Evolutionary conservation across 2,113 vertebrate species (phyloP), one percentile per base, ranked within the genome.

Genomic region (Craseonycteris thonglongyai): DNA sequence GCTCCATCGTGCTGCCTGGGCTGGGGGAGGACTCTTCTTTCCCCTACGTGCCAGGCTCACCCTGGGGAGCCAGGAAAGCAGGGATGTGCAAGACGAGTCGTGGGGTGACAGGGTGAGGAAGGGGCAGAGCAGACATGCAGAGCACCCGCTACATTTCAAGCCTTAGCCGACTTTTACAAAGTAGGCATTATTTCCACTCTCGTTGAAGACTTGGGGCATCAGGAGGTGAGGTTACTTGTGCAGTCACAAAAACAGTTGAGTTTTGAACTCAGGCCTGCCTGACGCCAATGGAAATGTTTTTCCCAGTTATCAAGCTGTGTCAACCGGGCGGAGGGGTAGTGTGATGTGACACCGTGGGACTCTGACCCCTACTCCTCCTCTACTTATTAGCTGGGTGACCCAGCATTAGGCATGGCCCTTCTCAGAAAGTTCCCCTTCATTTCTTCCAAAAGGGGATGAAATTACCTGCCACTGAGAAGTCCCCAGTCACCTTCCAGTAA

Each of bases 301-400:
- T 10, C 19, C 26, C 49, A n/a, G 38, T 7, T 7, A n/a, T 16
- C 26, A 28, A 81, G 28, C 22, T 8, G 47, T 40, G 38, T 30
- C 33, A 2, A 21, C 30, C 2, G 4, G 26, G 47, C 16, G 0
- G 47, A 28, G 63, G 22, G 40, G n/a, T 0, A 4, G 30, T 22
- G n/a, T 21, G 47, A n/a, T 2, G 7, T 12, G 7, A 71, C 21
- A 47, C 28, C 76, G 24, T 2, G 4, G 28, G 45, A 24, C 4
- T 63, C 1, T 40, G 47, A 45, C 30, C 8, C 35, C 42, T 33
- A 22, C 8, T 24, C 10, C 8, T 24, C 10, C 24, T n/a, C 71
- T 38, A 35, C 68, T 18, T 2, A 28, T 51, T 4, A 19, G 16
- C 61, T 21, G 38, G 33, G 58, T 40, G 66, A 56, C 38, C 45